A percentile compares a stretch with the other conserved stretches of the same genome.
These are phyloP conservation scores for Ovis canadensis DNA, from an alignment of 2,113 vertebrate genomes.

Conservation along the genomic window DNA sequence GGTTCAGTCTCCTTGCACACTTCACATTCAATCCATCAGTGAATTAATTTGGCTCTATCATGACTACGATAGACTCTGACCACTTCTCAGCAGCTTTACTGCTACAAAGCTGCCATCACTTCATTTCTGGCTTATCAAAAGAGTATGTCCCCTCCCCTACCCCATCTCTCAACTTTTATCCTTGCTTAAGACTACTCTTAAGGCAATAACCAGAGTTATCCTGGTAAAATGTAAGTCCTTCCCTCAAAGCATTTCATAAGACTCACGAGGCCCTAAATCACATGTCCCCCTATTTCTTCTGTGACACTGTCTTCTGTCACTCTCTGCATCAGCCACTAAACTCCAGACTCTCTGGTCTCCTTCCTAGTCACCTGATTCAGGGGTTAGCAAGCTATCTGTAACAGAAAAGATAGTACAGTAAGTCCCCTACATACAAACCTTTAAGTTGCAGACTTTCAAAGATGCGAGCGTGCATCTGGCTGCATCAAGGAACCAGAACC, in stretches of 20 bases:
- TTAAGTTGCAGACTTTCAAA: background rate
- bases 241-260: background rate
- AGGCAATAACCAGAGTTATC: background rate
- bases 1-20: background rate
- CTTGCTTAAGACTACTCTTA: background rate
- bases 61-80: background rate
- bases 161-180: background rate
- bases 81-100: background rate
- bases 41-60: background rate
- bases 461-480: rapidly evolving
- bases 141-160: background rate
- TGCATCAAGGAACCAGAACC: background rate
- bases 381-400: background rate
- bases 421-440: background rate
- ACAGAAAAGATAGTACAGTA: background rate
- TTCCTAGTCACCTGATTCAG: background rate
- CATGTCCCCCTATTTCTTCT: background rate
- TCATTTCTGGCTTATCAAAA: background rate
- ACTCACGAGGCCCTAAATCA: background rate
- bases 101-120: background rate
- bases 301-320: background rate
- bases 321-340: background rate
- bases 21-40: background rate
- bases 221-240: background rate
- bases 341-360: background rate